Conservation (phyloP, 1,140 invertebrate species). For the Zophobas atratus region DNA sequence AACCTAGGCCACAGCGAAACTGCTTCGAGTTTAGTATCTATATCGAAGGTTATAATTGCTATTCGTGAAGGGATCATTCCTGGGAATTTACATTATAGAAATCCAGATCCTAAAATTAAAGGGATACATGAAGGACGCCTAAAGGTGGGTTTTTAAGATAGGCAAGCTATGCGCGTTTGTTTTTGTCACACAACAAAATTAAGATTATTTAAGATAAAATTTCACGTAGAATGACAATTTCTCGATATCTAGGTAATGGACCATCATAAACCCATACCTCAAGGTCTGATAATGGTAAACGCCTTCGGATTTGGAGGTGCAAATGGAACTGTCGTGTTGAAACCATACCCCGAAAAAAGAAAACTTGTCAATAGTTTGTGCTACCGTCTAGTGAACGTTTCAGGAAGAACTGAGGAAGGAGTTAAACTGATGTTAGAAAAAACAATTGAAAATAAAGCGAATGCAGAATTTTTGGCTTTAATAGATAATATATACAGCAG, state of each 20-base stretch:
- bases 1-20: slow-evolving; percentile 95
- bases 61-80: slow-evolving; percentile 82
- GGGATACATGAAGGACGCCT: slow-evolving; percentile 79
- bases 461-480: slow-evolving; percentile 70
- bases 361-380: slow-evolving; percentile 68
- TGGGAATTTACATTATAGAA: slow-evolving; percentile 84
- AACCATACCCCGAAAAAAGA: slow-evolving; percentile 69
- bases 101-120: slow-evolving; percentile 81
- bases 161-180: too few species aligned
- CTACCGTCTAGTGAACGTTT: slow-evolving; percentile 73
- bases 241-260: slow-evolving; percentile 66
- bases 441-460: slow-evolving; percentile 73
- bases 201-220: too few species aligned
- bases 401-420: slow-evolving; percentile 78
- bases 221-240: not conserved
- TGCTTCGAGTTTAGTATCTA: slow-evolving; percentile 86
- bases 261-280: slow-evolving; percentile 75
- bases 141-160: slow-evolving; percentile 67
- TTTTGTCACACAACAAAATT: too few species aligned
- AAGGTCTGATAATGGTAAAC: slow-evolving; percentile 70
- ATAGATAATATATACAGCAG: slow-evolving; percentile 68
- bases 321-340: slow-evolving; percentile 79
- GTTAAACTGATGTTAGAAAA: slow-evolving; percentile 79
- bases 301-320: slow-evolving; percentile 77
- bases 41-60: slow-evolving; percentile 83